Percentiles rank a stretch among this genome's conserved stretches.
phyloP scores from a whole-genome alignment of 2,113 vertebrate genomes.

The Caranx melampygus region DNA sequence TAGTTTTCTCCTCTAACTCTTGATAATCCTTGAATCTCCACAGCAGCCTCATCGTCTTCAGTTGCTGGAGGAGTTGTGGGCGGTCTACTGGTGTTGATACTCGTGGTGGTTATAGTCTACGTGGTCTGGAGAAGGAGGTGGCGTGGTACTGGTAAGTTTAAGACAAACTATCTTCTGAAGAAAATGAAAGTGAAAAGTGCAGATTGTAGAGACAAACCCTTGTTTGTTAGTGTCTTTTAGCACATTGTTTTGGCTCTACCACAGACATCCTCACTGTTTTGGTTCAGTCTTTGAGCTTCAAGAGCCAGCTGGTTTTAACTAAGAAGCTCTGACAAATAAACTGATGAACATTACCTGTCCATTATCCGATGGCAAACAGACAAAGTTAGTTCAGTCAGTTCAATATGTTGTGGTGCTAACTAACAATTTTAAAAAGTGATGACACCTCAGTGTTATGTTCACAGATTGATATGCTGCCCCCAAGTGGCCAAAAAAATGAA shows the following conservation, averaged over 20 bases:
- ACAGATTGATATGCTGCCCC: neutral
- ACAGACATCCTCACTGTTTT: too few species aligned
- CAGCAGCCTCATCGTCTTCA: slow-evolving; percentile 52
- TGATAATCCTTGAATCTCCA: neutral
- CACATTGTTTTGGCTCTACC: neutral
- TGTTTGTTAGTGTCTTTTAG: neutral
- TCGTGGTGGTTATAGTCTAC: slow-evolving; percentile 40
- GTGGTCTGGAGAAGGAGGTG: slow-evolving; percentile 68
- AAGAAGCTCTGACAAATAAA: too few species aligned
- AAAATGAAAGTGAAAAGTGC: too few species aligned
- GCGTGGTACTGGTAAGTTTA: slow-evolving; percentile 51
- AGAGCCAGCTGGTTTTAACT: too few species aligned
- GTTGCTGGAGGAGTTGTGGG: slow-evolving; percentile 39
- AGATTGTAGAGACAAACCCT: too few species aligned
- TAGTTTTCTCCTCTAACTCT: neutral
- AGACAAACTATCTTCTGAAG: neutral
- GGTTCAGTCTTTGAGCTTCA: too few species aligned
- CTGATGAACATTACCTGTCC: too few species aligned
- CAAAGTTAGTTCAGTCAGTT: too few species aligned
- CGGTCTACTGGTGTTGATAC: slow-evolving; percentile 55
- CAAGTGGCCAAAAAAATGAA: neutral
- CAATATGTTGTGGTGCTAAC: too few species aligned
- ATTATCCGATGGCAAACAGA: too few species aligned
- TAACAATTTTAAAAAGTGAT: too few species aligned
- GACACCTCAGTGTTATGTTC: too few species aligned